Evolutionary conservation across 2,888 invertebrate species (phyloP).

Genomic region (Strigamia crassipes): DNA sequence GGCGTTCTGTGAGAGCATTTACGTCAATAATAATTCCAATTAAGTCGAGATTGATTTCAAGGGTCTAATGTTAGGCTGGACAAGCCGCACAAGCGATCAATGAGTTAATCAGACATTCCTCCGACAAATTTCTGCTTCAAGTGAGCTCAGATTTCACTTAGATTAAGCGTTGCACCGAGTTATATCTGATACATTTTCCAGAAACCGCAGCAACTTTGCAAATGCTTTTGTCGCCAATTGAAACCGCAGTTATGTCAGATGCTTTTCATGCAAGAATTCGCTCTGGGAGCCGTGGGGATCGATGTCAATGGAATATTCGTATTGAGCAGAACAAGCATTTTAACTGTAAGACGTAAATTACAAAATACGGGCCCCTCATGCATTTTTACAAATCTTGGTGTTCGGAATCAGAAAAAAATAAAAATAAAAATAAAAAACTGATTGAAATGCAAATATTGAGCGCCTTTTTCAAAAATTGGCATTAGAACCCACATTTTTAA

Average conservation of each 20-base stretch:
- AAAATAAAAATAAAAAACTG: too few relatives aligned
- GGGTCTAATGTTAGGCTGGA: not conserved
- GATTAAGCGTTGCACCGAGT: too few relatives aligned
- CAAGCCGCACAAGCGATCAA: not conserved
- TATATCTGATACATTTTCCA: not conserved
- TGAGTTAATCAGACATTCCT: not conserved
- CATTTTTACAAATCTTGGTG: too few relatives aligned
- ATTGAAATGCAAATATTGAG: too few relatives aligned
- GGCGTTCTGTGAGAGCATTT: too few relatives aligned
- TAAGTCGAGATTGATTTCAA: not conserved
- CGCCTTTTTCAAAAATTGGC: too few relatives aligned
- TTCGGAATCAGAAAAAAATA: too few relatives aligned
- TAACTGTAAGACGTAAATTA: not conserved
- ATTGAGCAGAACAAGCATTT: not conserved
- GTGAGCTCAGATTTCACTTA: not conserved
- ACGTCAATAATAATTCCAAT: too few relatives aligned
- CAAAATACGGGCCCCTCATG: too few relatives aligned
- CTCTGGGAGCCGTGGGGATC: not conserved
- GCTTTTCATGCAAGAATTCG: not conserved
- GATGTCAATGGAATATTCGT: not conserved
- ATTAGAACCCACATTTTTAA: too few relatives aligned
- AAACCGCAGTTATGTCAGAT: not conserved
- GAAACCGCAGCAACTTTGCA: not conserved
- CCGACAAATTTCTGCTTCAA: not conserved
- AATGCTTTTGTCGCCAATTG: not conserved